phyloP scores from a whole-genome alignment of 1,140 invertebrate genomes.

The Leguminivora glycinivorella region DNA sequence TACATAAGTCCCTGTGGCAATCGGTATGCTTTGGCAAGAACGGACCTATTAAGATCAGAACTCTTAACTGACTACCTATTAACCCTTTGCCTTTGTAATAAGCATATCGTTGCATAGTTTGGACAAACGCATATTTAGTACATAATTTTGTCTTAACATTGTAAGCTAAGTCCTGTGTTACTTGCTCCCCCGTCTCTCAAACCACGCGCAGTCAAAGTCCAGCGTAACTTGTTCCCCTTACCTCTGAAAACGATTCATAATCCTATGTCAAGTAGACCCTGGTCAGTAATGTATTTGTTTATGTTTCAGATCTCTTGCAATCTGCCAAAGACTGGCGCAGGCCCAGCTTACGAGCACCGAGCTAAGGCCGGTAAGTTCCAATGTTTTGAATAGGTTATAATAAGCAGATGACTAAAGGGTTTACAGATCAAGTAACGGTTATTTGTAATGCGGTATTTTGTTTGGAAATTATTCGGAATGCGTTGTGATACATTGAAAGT shows the following conservation, averaged over 20 bases:
- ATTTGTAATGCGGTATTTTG: not conserved
- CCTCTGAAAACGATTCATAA: not conserved
- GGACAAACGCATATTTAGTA: too few species aligned
- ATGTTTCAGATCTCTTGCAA: slow-evolving; percentile 65
- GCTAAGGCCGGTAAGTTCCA: slow-evolving; percentile 52
- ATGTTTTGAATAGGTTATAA: slow-evolving; percentile 34
- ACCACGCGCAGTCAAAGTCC: too few species aligned
- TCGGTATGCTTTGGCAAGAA: too few species aligned
- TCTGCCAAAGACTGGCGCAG: slow-evolving; percentile 45
- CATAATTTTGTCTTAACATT: too few species aligned
- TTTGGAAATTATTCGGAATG: not conserved
- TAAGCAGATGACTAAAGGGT: slow-evolving; percentile 8
- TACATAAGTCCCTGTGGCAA: too few species aligned
- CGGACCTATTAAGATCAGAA: too few species aligned
- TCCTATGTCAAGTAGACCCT: not conserved
- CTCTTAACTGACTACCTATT: too few species aligned
- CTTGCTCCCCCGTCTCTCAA: too few species aligned
- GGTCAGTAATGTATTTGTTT: slow-evolving; percentile 26
- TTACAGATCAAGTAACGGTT: not conserved
- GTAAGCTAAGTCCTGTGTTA: too few species aligned
- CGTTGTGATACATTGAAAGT: too few species aligned
- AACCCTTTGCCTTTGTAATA: too few species aligned
- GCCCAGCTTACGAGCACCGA: slow-evolving; percentile 58
- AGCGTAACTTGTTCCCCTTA: not conserved
- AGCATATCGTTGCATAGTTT: too few species aligned